Evolutionary conservation across 2,888 invertebrate genomes (phyloP).

Genomic region (Keiferia lycopersicella): DNA sequence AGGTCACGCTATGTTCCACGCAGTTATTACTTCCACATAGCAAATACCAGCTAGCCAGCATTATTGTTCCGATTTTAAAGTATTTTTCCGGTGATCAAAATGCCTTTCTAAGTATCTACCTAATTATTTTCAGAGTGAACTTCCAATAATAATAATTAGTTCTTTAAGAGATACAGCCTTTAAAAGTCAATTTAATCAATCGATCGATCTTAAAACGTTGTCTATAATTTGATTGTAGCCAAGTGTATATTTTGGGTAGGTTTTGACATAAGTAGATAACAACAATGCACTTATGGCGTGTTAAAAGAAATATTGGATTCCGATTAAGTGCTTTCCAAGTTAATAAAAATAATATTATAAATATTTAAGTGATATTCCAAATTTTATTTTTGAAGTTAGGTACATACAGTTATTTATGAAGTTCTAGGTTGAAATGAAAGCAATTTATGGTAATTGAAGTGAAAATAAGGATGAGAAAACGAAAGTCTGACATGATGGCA

Average conservation of each 20-base stretch:
- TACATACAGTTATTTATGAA: too few species aligned
- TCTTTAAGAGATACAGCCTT: background rate
- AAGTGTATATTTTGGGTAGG: too few species aligned
- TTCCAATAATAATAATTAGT: slow-evolving; percentile 3
- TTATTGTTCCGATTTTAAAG: slow-evolving; percentile 13
- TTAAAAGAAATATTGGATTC: too few species aligned
- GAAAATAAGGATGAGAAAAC: background rate
- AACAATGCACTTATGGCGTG: too few species aligned
- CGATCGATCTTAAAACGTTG: slow-evolving; percentile 3
- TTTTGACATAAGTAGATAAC: too few species aligned
- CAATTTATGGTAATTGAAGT: background rate
- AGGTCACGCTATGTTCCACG: slow-evolving; percentile 16
- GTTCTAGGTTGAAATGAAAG: background rate
- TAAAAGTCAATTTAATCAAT: background rate
- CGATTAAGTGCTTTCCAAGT: too few species aligned
- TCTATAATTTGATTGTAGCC: background rate
- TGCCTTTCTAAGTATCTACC: background rate
- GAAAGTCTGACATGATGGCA: background rate
- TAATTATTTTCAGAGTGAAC: background rate
- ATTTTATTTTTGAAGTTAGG: too few species aligned
- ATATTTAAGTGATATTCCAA: too few species aligned
- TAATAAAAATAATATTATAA: too few species aligned
- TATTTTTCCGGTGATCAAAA: slow-evolving; percentile 7
- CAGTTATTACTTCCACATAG: slow-evolving; percentile 4
- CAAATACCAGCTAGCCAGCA: slow-evolving; percentile 3